phyloP scores from a whole-genome alignment of 2,113 vertebrate species.

The Epinephelus fuscoguttatus region DNA sequence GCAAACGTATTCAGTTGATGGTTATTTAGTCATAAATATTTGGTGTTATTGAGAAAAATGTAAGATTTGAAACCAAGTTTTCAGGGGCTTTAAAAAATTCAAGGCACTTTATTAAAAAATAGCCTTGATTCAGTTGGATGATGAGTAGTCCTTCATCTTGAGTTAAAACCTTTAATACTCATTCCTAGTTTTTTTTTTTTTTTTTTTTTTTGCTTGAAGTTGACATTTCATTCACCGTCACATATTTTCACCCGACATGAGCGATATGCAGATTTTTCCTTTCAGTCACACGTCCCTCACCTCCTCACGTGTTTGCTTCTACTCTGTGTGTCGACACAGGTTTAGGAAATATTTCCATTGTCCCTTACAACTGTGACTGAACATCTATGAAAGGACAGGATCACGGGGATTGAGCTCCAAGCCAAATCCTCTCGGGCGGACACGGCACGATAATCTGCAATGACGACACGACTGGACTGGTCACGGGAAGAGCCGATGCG shows the following conservation, averaged over 20 bases:
- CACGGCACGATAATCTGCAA: conserved; percentile 90
- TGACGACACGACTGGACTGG: conserved; percentile 93
- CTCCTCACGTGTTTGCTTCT: conserved; percentile 32
- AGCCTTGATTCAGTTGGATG: not conserved
- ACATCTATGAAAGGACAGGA: conserved; percentile 87
- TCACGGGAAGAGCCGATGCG: conserved; percentile 88
- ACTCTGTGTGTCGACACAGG: conserved; percentile 65
- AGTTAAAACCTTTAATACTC: not conserved
- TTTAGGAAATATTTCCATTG: conserved; percentile 67
- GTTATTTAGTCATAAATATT: conserved; percentile 8
- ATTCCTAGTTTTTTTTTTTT: not conserved
- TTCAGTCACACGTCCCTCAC: not conserved
- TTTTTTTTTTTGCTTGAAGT: not conserved
- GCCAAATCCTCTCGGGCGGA: conserved; percentile 85
- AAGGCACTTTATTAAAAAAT: not conserved
- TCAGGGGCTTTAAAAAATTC: not conserved
- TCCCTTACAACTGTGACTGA: conserved; percentile 82
- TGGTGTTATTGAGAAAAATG: not conserved
- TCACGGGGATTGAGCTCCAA: conserved; percentile 81
- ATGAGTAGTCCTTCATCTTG: not conserved
- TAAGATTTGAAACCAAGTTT: not conserved
- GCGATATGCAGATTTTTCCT: not conserved
- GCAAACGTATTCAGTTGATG: not conserved
- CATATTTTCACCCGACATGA: not conserved
- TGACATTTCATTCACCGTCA: not conserved